Base-by-base conservation (phyloP, 2,888 invertebrate species). In the Pyralis farinalis region DNA sequence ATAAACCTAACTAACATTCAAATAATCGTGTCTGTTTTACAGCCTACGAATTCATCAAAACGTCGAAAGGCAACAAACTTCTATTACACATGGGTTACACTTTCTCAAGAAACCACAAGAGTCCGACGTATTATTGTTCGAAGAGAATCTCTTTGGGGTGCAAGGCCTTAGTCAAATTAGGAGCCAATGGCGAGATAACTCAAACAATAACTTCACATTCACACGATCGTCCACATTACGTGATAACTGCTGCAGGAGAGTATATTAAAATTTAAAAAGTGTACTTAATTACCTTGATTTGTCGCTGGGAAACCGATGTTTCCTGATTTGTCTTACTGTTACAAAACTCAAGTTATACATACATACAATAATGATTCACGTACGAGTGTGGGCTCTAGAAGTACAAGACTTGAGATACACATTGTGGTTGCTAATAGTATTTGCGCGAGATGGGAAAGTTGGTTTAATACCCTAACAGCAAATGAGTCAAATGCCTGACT, bases 171-270 rank as follows among this genome's bases (percentile, higher is more conserved):
- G 40, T 71, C 6, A 51, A 20, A 3, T 27, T 71, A 0, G 47
- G 60, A n/a, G 20, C 9, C 0, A 12, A 46, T 11, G 63, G 63
- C 0, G 30, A 34, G 1, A 44, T 70, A 6, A 31, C 49, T n/a
- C 10, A 1, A n/a, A 51, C 49, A 0, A 8, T 20, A 0, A 44
- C 43, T 0, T 38, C 53, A 1, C 70, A 71, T 22, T 61, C 55
- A 20, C 71, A 71, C 20, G 47, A 55, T 0, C 68, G 66, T 0
- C 50, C 58, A 8, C 37, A 49, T 20, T 36, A 36, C 16, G 29
- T n/a, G 1, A 9, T 7, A n/a, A 5, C 10, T 6, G n/a, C 36
- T 5, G n/a, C 29, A 1, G 36, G 29, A 9, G 16, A 8, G n/a
- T 25, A 25, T 25, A 7, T 25, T 4, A 25, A 25, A 25, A 7